Conservation (phyloP, 2,113 vertebrate species). For the Prinia subflava region DNA sequence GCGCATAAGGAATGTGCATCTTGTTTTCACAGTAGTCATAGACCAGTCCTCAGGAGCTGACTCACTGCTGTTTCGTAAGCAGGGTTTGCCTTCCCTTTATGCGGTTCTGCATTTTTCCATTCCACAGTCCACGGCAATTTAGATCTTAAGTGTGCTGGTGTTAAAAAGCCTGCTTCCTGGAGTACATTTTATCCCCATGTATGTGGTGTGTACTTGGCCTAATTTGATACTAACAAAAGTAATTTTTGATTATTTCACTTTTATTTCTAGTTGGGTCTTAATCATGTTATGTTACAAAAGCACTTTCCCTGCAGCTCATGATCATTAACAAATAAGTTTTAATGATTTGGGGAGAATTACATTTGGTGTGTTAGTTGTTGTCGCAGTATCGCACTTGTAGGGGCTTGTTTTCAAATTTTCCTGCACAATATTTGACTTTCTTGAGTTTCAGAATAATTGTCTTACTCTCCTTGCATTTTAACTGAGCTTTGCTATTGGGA, state of each 20-base stretch:
- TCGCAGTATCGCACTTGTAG: neutral
- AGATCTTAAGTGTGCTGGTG: neutral
- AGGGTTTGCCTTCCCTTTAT: constrained; percentile 17
- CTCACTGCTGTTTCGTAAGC: constrained; percentile 52
- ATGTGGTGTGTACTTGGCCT: neutral
- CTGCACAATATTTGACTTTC: neutral
- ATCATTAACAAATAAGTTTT: neutral
- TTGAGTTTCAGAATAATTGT: neutral
- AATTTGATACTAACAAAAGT: neutral
- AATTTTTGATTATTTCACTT: neutral
- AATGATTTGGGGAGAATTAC: neutral
- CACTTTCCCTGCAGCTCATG: neutral
- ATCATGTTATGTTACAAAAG: neutral
- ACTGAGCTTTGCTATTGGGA: neutral
- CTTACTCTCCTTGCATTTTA: neutral
- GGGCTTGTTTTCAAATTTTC: neutral
- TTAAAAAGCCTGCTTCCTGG: neutral
- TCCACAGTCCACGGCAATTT: neutral
- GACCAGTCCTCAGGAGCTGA: constrained; percentile 24
- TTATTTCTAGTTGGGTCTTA: neutral
- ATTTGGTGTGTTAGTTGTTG: neutral
- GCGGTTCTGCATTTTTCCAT: neutral
- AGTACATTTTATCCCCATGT: neutral
- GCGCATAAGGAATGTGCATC: neutral
- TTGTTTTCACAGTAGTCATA: constrained; percentile 13